Conservation (phyloP, 2,888 invertebrate species). For the Polymixis lichenea region DNA sequence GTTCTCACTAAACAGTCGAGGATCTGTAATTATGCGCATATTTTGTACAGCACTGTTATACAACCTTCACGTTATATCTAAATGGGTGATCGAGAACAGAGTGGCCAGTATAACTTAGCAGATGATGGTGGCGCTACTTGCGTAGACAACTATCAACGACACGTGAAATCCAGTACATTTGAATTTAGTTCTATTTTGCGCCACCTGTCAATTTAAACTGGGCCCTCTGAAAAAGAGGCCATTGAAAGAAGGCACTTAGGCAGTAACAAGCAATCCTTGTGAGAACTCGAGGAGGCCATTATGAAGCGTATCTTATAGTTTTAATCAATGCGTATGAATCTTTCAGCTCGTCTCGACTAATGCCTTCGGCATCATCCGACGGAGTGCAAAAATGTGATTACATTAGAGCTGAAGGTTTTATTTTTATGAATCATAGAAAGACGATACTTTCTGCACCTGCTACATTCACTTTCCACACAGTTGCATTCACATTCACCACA, state of each 20-base stretch:
- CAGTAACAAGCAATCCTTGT: conserved; percentile 36
- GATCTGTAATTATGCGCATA: conserved; percentile 53
- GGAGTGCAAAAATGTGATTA: conserved; percentile 21
- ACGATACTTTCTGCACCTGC: conserved; percentile 7
- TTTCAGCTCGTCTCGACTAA: conserved; percentile 11
- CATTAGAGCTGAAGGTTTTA: conserved; percentile 21
- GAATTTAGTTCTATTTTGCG: background rate
- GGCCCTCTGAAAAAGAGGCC: background rate
- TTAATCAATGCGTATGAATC: conserved; percentile 35
- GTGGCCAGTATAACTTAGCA: conserved; percentile 12
- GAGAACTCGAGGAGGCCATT: conserved; percentile 28
- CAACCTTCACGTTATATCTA: conserved; percentile 38
- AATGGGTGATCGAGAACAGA: conserved; percentile 28
- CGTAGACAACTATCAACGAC: background rate
- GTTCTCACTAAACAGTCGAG: conserved; percentile 27
- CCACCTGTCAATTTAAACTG: conserved; percentile 16
- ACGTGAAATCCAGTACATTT: conserved; percentile 12
- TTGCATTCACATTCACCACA: background rate
- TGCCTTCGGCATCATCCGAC: conserved; percentile 4
- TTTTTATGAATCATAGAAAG: conserved; percentile 3
- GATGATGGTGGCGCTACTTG: background rate
- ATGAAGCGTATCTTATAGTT: conserved; percentile 19
- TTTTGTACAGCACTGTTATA: conserved; percentile 24
- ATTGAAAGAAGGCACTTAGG: conserved; percentile 34
- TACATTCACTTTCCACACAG: background rate